Evolutionary conservation across 2,797 vertebrate genomes (phyloP).

Genomic region (Nannoperca obscura): DNA sequence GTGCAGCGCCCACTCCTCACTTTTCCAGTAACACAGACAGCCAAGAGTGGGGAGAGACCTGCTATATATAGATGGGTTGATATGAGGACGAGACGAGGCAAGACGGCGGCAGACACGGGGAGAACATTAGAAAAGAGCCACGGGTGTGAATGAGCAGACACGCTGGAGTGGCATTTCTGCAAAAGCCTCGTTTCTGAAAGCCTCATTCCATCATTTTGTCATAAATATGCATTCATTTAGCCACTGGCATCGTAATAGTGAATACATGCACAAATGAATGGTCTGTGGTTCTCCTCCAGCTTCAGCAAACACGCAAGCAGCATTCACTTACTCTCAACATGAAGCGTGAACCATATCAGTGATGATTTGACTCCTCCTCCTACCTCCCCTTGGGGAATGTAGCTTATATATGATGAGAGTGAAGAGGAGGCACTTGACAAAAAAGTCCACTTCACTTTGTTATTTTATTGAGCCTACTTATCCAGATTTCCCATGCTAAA

Average conservation of each 20-base stretch:
- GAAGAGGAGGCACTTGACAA: constrained; percentile 38
- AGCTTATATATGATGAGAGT: constrained; percentile 9
- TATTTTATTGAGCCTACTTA: constrained; percentile 34
- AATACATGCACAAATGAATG: constrained; percentile 54
- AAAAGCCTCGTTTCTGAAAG: constrained; percentile 48
- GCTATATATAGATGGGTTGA: constrained; percentile 83
- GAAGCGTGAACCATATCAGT: constrained; percentile 35
- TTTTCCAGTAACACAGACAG: constrained; percentile 72
- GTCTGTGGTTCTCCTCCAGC: constrained; percentile 25
- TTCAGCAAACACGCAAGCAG: constrained; percentile 45
- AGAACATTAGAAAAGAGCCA: constrained; percentile 15
- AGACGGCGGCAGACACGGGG: constrained; percentile 10
- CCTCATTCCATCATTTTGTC: constrained; percentile 72
- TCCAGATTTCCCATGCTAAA: constrained; percentile 28
- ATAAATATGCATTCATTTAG: constrained; percentile 73
- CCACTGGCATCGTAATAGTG: constrained; percentile 46
- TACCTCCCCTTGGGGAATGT: neutral
- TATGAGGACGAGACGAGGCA: constrained; percentile 56
- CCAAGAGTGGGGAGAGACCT: constrained; percentile 56
- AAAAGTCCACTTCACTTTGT: constrained; percentile 38
- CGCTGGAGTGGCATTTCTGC: constrained; percentile 21
- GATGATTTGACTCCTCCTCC: constrained; percentile 14
- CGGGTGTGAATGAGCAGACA: constrained; percentile 8
- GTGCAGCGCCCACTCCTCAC: constrained; percentile 72
- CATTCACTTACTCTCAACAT: constrained; percentile 31